Conservation (phyloP, 2,113 vertebrate genomes). For the Promerops cafer region DNA sequence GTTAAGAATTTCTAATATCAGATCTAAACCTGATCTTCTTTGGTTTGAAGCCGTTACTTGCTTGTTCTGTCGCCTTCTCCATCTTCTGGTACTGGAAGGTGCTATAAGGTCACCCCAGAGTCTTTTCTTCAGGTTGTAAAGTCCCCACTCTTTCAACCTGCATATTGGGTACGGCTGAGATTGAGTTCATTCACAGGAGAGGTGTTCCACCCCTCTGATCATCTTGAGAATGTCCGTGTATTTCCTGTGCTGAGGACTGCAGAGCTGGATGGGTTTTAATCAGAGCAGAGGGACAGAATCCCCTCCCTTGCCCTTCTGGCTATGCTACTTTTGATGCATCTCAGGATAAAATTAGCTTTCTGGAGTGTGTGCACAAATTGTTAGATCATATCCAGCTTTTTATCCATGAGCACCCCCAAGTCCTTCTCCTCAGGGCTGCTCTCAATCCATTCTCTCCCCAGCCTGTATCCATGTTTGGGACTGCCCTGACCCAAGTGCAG, state of each 20-base stretch:
- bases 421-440: not conserved
- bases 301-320: not conserved
- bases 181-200: not conserved
- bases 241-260: not conserved
- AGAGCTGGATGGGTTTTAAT: not conserved
- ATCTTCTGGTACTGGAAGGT: not conserved
- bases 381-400: not conserved
- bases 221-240: not conserved
- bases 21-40: not conserved
- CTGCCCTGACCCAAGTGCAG: rapidly evolving
- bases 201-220: not conserved
- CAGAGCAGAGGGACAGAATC: not conserved
- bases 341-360: not conserved
- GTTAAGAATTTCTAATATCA: not conserved
- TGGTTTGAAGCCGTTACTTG: not conserved
- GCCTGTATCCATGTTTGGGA: not conserved
- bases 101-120: not conserved
- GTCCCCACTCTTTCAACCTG: not conserved
- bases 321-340: not conserved
- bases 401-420: no score
- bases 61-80: not conserved
- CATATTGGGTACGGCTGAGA: not conserved
- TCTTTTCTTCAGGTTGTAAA: not conserved
- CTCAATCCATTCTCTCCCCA: not conserved
- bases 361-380: not conserved